Evolutionary conservation across 2,797 vertebrate genomes (phyloP).

Genomic region (Pachyuromys duprasi): DNA sequence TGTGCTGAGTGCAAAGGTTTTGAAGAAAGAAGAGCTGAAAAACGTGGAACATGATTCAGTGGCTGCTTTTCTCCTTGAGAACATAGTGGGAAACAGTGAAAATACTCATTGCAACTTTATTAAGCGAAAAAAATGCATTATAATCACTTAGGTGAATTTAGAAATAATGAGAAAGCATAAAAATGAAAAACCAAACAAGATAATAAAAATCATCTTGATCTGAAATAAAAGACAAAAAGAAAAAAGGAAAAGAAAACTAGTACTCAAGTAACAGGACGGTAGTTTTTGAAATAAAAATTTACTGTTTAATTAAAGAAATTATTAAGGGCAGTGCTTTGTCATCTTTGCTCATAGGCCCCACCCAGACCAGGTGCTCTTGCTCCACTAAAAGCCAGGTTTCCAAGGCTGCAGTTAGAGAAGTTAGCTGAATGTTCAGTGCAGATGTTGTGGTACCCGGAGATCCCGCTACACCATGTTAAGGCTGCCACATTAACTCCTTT

Average conservation of each 20-base stretch:
- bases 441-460: background rate
- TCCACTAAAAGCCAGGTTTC: background rate
- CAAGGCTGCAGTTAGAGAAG: background rate
- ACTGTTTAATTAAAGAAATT: background rate
- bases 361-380: background rate
- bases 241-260: background rate
- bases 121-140: background rate
- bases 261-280: background rate
- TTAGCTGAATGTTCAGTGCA: background rate
- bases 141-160: background rate
- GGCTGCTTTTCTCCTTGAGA: background rate
- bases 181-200: background rate
- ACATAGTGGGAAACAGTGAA: background rate
- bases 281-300: background rate
- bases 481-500: background rate
- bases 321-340: background rate
- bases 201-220: background rate
- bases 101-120: background rate
- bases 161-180: background rate
- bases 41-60: background rate
- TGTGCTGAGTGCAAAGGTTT: background rate
- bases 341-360: background rate
- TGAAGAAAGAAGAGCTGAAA: background rate
- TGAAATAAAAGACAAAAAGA: background rate
- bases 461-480: background rate